Base-by-base conservation (phyloP, 2,888 invertebrate genomes). In the Saturnia japonica region DNA sequence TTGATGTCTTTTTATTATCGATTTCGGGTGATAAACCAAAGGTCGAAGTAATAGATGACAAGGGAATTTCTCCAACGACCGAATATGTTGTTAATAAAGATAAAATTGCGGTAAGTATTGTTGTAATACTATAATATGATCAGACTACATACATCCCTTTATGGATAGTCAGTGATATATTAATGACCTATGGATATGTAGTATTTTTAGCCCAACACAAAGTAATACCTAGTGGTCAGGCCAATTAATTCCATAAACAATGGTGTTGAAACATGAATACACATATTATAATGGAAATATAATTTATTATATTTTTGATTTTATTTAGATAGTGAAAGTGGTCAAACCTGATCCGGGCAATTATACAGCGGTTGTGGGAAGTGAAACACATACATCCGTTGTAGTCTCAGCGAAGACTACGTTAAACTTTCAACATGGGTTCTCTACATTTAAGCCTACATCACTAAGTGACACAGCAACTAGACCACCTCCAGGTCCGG, bases 371-470 rank as follows among this genome's bases (percentile, higher is more conserved):
- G 70, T 77, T n/a, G 73, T 88, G 0, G 82, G 78, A 8, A 85
- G 84, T 67, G 68, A 70, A 1, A 76, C 77, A 0, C 72, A 75
- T 0, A 79, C 83, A 0, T 74, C 73, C 0, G 78, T 85, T 0
- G 73, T 82, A 0, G 75, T 88, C 8, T 79, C 80, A 0, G 87
- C 78, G 0, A 79, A 78, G 0, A 86, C 83, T 1, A 74, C 72
- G 0, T 72, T 90, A 8, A 78, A 81, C 68, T 88, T 90, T 68
- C 72, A 81, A 68, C 84, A 86, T 67, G 89, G 89, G 0, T 90
- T 90, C 70, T 85, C 88, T 11, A 70, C 70, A 0, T 71, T 78
- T 3, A 70, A 70, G 60, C 86, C 89, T 0, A 74, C 77, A 0
- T 76, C 81, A 19, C 76, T 86, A 2, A 77, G 72, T 7, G 85